phyloP scores from a whole-genome alignment of 2,888 invertebrate species.

The Polyommatus icarus region DNA sequence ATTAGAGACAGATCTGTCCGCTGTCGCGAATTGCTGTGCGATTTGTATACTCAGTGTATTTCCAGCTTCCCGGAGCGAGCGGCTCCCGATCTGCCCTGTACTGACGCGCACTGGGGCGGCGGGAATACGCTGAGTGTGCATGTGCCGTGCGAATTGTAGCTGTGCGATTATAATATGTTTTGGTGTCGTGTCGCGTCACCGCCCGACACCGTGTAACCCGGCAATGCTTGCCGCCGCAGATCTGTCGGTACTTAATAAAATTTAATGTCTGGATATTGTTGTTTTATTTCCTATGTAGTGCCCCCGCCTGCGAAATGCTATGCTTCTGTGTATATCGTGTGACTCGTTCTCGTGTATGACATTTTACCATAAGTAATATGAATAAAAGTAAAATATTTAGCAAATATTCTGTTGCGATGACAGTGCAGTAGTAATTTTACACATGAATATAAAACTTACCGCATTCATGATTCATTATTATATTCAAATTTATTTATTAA shows the following conservation, averaged over 20 bases:
- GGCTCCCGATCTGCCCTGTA: neutral
- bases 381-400: neutral
- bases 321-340: conserved; percentile 25
- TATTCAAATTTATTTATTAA: too few species aligned
- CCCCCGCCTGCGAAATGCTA: conserved; percentile 37
- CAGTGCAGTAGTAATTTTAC: too few species aligned
- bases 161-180: conserved; percentile 10
- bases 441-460: too few species aligned
- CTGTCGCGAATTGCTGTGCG: conserved; percentile 59
- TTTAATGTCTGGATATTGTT: conserved; percentile 72
- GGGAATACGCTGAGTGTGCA: conserved; percentile 10
- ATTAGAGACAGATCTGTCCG: conserved; percentile 74
- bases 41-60: conserved; percentile 27
- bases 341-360: neutral
- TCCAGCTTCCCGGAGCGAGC: neutral
- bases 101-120: neutral
- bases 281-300: conserved; percentile 61
- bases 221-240: conserved; percentile 52
- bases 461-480: too few species aligned
- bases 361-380: neutral
- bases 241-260: conserved; percentile 76
- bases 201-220: conserved; percentile 9
- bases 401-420: too few species aligned
- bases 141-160: conserved; percentile 21
- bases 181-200: neutral